phyloP scores from a whole-genome alignment of 2,113 vertebrate species.

The Todiramphus chloris region DNA sequence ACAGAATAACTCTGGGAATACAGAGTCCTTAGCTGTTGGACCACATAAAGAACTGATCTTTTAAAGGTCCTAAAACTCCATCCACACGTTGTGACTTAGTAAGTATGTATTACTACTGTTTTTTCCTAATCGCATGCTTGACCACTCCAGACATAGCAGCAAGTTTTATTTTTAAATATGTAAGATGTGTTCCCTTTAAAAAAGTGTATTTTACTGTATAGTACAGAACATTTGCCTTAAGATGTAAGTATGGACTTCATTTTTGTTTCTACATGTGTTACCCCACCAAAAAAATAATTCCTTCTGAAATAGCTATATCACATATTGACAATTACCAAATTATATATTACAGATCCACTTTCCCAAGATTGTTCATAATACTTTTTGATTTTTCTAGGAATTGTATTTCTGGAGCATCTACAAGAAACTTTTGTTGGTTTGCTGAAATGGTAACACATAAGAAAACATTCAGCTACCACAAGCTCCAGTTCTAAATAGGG shows the following conservation, averaged over 20 bases:
- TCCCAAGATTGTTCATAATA: rapidly evolving
- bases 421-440: background rate
- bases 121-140: background rate
- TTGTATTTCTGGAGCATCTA: background rate
- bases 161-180: background rate
- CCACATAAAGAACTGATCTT: background rate
- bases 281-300: too few relatives aligned
- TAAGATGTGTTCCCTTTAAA: background rate
- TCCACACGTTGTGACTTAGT: background rate
- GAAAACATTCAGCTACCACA: background rate
- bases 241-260: background rate
- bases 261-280: background rate
- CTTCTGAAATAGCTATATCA: too few relatives aligned
- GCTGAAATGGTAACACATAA: background rate
- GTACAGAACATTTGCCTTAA: background rate
- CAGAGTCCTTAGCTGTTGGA: background rate
- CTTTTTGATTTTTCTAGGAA: background rate
- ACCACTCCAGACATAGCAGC: background rate
- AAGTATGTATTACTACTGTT: background rate
- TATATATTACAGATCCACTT: background rate
- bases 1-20: conserved; percentile 1
- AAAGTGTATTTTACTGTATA: background rate
- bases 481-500: background rate
- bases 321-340: background rate
- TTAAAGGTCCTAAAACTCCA: background rate